These are phyloP conservation scores for Ephestia elutella DNA, from an alignment of 1,140 invertebrate species.

Conservation along the genomic window DNA sequence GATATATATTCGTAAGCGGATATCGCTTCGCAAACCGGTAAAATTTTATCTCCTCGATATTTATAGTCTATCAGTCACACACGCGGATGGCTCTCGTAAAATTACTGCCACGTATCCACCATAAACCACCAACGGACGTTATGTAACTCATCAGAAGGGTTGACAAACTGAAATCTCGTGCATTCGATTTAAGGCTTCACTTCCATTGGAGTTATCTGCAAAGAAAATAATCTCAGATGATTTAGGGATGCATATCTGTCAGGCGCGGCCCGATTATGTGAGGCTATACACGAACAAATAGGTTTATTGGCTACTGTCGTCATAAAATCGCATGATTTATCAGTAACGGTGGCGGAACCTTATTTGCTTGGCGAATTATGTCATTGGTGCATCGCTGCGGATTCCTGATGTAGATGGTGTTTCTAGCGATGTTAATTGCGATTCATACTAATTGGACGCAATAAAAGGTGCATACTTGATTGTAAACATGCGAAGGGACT, in stretches of 20 bases:
- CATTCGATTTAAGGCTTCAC: conserved; percentile 17
- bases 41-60: conserved; percentile 36
- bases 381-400: conserved; percentile 13
- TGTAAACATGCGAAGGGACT: not conserved
- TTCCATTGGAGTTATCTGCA: conserved; percentile 20
- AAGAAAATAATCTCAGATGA: conserved; percentile 49
- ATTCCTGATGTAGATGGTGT: conserved; percentile 10
- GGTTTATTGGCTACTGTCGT: conserved; percentile 62
- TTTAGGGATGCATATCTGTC: conserved; percentile 59
- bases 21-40: not conserved
- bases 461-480: not conserved
- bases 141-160: not conserved
- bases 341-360: conserved; percentile 26
- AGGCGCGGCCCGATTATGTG: conserved; percentile 50
- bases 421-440: conserved; percentile 8
- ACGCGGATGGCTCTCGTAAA: conserved; percentile 41
- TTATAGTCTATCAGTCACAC: conserved; percentile 42
- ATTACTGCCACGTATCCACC: conserved; percentile 35
- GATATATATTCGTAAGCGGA: too few species aligned
- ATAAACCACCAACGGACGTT: conserved; percentile 29
- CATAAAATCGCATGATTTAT: conserved; percentile 55
- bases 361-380: conserved; percentile 26
- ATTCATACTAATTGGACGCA: not conserved
- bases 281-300: conserved; percentile 59
- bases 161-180: conserved; percentile 17